Conservation (phyloP, 30 jellyfish, hydroid and myxozoan species). For the Phacellophora camtschatica region DNA sequence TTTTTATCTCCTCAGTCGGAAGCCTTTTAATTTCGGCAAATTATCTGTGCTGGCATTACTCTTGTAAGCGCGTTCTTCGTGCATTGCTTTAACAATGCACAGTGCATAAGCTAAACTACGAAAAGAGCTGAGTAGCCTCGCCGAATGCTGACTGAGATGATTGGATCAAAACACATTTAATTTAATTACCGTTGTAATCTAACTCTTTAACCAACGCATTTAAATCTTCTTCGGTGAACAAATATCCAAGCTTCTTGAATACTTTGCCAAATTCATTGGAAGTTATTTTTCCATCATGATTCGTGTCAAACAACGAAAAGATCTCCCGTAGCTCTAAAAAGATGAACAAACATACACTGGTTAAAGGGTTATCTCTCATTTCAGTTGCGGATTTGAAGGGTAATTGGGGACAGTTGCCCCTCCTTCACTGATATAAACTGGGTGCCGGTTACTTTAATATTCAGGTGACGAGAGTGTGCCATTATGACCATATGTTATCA, state of each 20-base stretch:
- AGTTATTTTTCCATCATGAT: conserved; percentile 45
- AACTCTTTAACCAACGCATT: conserved; percentile 21
- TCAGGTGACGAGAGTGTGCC: no score
- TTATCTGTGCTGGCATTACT: no score
- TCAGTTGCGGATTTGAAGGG: not conserved
- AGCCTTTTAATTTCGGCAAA: no score
- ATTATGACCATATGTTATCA: no score
- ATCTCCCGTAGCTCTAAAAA: conserved; percentile 34
- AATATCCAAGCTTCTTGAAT: conserved; percentile 2
- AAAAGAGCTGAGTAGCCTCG: no score
- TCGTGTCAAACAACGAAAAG: conserved; percentile 54
- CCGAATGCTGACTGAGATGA: not conserved
- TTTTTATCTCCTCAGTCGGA: no score
- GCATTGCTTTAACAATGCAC: no score
- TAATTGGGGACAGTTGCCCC: not conserved
- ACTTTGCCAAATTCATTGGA: conserved; percentile 36
- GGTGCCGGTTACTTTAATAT: no score
- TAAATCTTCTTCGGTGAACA: not conserved
- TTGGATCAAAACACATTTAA: not conserved
- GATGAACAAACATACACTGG: not conserved
- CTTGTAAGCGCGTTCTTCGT: no score
- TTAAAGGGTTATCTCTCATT: not conserved
- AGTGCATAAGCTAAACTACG: no score
- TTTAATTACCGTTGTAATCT: conserved; percentile 22
- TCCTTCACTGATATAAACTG: no score